phyloP scores from a whole-genome alignment of 1,140 invertebrate species.

The Lucilia sericata region DNA sequence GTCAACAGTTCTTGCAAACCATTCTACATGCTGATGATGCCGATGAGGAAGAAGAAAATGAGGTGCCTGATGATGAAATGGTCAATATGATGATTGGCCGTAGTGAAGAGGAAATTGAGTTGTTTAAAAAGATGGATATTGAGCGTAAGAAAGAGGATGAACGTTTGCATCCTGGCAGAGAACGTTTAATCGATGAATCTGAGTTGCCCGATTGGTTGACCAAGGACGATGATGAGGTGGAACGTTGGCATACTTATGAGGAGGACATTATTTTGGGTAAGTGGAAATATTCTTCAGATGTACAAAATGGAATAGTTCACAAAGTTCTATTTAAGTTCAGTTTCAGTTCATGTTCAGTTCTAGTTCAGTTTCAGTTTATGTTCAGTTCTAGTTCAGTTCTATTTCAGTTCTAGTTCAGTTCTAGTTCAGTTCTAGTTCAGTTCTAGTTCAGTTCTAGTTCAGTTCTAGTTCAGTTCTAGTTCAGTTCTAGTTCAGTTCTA shows the following conservation, averaged over 20 bases:
- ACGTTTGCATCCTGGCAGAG: conserved; percentile 74
- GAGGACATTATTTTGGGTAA: conserved; percentile 81
- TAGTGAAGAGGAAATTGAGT: conserved; percentile 93
- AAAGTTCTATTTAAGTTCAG: too few species aligned
- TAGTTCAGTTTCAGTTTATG: too few species aligned
- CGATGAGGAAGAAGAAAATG: conserved; percentile 97
- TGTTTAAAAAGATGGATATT: conserved; percentile 93
- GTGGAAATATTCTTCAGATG: too few species aligned
- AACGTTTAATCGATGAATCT: conserved; percentile 91
- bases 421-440: too few species aligned
- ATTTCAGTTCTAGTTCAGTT: not conserved
- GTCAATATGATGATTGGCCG: conserved; percentile 99
- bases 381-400: too few species aligned
- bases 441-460: too few species aligned
- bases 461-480: too few species aligned
- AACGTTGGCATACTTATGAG: conserved; percentile 84
- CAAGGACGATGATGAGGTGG: conserved; percentile 93
- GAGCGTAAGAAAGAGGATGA: conserved; percentile 90
- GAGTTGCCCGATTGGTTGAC: conserved; percentile 96
- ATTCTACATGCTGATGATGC: conserved; percentile 94
- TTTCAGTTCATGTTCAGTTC: too few species aligned
- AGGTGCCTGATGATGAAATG: conserved; percentile 98
- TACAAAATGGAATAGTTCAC: too few species aligned
- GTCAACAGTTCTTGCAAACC: conserved; percentile 94
- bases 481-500: too few species aligned